A percentile compares a stretch with the other conserved stretches of the same genome.
Conservation (phyloP, 2,797 vertebrate species). For the Protonibea diacanthus region DNA sequence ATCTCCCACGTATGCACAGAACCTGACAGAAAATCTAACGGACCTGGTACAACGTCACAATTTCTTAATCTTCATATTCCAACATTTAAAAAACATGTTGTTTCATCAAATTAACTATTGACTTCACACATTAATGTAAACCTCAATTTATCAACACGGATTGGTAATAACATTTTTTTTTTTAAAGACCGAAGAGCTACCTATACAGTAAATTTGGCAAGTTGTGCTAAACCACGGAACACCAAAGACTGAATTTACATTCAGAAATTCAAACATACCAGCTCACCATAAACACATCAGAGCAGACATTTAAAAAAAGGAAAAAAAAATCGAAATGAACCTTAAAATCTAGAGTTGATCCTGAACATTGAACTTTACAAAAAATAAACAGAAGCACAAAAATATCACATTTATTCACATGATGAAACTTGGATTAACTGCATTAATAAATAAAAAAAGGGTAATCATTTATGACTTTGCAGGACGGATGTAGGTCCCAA, state of each 20-base stretch:
- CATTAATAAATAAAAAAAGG: constrained; percentile 70
- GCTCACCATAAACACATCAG: constrained; percentile 31
- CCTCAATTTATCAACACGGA: constrained; percentile 18
- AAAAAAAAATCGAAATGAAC: constrained; percentile 4
- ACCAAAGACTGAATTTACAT: constrained; percentile 38
- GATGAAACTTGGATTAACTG: constrained; percentile 39
- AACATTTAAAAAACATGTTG: constrained; percentile 42
- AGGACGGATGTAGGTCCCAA: constrained; percentile 50
- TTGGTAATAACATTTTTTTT: constrained; percentile 1
- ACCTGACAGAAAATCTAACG: background rate
- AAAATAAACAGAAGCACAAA: constrained; percentile 58
- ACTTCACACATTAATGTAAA: constrained; percentile 32
- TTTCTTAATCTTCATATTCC: background rate
- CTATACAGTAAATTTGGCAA: constrained; percentile 61
- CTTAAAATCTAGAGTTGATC: constrained; percentile 2
- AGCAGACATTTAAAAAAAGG: background rate
- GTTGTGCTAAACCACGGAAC: constrained; percentile 41
- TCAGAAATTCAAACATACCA: constrained; percentile 36
- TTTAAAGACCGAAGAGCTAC: constrained; percentile 27
- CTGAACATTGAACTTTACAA: constrained; percentile 51
- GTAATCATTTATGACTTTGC: constrained; percentile 16
- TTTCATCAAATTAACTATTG: constrained; percentile 12
- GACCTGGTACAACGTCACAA: constrained; percentile 27
- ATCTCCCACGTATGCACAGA: constrained; percentile 19
- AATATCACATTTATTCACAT: constrained; percentile 43